Conservation (phyloP, 2,888 invertebrate genomes). For the Gari tellinella region DNA sequence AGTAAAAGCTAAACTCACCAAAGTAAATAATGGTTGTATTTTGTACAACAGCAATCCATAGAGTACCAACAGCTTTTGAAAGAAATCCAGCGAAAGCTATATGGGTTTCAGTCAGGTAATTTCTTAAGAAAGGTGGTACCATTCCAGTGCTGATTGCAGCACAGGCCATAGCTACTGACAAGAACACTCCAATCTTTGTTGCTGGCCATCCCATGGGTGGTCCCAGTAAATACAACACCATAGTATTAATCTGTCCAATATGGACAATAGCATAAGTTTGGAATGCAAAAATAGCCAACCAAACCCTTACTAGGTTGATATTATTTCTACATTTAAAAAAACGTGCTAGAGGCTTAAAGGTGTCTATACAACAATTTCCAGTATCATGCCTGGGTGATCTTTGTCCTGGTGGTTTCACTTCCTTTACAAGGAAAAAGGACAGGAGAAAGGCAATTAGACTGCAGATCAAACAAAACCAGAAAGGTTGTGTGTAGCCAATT, state of each 20-base stretch:
- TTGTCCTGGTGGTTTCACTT: slow-evolving; percentile 58
- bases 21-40: slow-evolving; percentile 79
- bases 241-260: slow-evolving; percentile 82
- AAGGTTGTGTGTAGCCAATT: slow-evolving; percentile 79
- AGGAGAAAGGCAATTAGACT: slow-evolving; percentile 77
- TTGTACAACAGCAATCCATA: slow-evolving; percentile 81
- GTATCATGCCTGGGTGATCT: slow-evolving; percentile 45
- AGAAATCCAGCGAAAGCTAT: slow-evolving; percentile 80
- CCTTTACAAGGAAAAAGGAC: slow-evolving; percentile 79
- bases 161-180: slow-evolving; percentile 77
- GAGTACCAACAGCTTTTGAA: slow-evolving; percentile 82
- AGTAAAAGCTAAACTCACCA: too few relatives aligned
- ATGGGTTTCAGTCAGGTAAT: slow-evolving; percentile 74
- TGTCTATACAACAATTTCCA: slow-evolving; percentile 76
- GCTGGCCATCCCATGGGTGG: slow-evolving; percentile 73
- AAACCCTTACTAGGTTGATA: slow-evolving; percentile 77
- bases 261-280: slow-evolving; percentile 82
- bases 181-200: slow-evolving; percentile 76
- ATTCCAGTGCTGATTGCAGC: slow-evolving; percentile 76
- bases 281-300: slow-evolving; percentile 82
- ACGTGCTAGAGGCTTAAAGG: slow-evolving; percentile 75
- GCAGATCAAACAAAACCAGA: slow-evolving; percentile 81
- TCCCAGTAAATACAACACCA: slow-evolving; percentile 80
- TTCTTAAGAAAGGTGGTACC: slow-evolving; percentile 73
- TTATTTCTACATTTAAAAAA: slow-evolving; percentile 77